A percentile compares a stretch with the other conserved stretches of the same genome.
phyloP scores from a whole-genome alignment of 2,113 vertebrate genomes.

The Ascaphus truei region DNA sequence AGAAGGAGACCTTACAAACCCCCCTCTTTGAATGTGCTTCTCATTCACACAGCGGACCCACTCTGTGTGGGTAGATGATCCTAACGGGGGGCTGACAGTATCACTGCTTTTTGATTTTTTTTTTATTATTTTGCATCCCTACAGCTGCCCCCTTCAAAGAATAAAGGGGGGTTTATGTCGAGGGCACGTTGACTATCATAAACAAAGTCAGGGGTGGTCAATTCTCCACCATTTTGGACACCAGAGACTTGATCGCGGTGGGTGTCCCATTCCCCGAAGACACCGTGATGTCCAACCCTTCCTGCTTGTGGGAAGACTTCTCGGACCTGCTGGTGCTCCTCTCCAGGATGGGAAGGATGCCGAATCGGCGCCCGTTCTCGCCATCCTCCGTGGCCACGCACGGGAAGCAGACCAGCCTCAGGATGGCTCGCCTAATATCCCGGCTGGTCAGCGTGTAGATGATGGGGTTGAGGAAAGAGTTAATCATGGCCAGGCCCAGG shows the following conservation, averaged over 20 bases:
- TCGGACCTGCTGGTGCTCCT: conserved; percentile 73
- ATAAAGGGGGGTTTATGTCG: too few species aligned
- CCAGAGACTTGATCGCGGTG: conserved; percentile 59
- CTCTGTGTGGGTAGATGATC: too few species aligned
- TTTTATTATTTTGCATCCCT: too few species aligned
- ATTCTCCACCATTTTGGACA: conserved; percentile 52
- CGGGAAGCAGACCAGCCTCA: conserved; percentile 67
- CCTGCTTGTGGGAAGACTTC: conserved; percentile 63
- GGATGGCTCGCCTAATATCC: conserved; percentile 78
- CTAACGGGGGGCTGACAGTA: too few species aligned
- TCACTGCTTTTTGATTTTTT: too few species aligned
- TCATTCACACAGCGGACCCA: too few species aligned
- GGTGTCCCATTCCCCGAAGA: conserved; percentile 67
- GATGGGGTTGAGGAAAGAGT: conserved; percentile 85
- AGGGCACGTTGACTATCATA: too few species aligned
- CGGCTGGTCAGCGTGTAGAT: conserved; percentile 88
- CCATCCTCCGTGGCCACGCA: conserved; percentile 44
- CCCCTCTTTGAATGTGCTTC: too few species aligned
- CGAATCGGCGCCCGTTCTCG: conserved; percentile 48
- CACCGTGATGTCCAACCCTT: conserved; percentile 64
- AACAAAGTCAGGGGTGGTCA: too few species aligned
- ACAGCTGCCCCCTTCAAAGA: too few species aligned
- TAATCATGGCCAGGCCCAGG: conserved; percentile 82
- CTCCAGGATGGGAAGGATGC: conserved; percentile 64
- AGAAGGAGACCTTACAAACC: too few species aligned